Evolutionary conservation across 2,888 invertebrate genomes (phyloP), one percentile per base, ranked within the genome.

Genomic region (Sinotaia quadrata): DNA sequence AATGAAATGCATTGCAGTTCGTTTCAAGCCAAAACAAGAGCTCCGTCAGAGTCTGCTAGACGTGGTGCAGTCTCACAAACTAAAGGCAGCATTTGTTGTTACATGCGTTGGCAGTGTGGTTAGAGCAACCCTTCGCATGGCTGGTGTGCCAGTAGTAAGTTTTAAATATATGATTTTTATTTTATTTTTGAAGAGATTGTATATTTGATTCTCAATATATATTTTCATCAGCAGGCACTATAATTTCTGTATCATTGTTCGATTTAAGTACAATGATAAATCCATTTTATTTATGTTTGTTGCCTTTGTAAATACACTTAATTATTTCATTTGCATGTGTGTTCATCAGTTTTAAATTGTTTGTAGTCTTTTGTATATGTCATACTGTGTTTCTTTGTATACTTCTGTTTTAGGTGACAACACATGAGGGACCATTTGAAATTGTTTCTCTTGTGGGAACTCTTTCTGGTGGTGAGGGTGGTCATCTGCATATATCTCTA

Each of bases 361-460:
- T n/a, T n/a, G n/a, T n/a, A n/a, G n/a, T n/a, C n/a, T n/a, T n/a
- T n/a, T n/a, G n/a, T n/a, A n/a, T n/a, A n/a, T n/a, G n/a, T n/a
- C n/a, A n/a, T n/a, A n/a, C n/a, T n/a, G n/a, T n/a, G n/a, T n/a
- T n/a, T n/a, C n/a, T n/a, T n/a, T n/a, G n/a, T n/a, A n/a, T n/a
- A n/a, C n/a, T n/a, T n/a, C n/a, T n/a, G n/a, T 75, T 77, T 41
- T 72, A 83, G 81, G 78, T 86, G 21, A 78, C 81, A 63, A 78
- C 76, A 5, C 78, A 83, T 63, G 69, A 81, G 18, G 85, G 85
- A 29, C 81, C 78, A 51, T 84, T 83, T 76, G 89, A 89, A 73
- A 88, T 89, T 56, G 83, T 87, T 4, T 88, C 89, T 3, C 78
- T 89, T 41, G 87, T 88, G 36, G 89, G 89, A 7, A 89, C 89